phyloP scores from a whole-genome alignment of 1,140 invertebrate genomes.

The Penaeus chinensis region DNA sequence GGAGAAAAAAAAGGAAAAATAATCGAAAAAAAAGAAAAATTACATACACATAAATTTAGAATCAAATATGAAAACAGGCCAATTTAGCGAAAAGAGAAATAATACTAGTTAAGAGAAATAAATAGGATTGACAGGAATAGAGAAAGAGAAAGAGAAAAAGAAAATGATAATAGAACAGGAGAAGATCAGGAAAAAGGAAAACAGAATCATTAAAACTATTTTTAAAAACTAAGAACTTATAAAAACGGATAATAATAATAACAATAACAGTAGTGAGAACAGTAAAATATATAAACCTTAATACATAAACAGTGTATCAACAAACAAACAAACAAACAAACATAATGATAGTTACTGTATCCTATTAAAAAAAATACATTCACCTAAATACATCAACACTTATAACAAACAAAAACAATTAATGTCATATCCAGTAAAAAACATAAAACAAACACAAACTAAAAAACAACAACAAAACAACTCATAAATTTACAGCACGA shows the following conservation, averaged over 20 bases:
- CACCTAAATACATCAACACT: too few relatives aligned
- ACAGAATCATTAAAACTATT: too few relatives aligned
- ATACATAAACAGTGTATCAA: not conserved
- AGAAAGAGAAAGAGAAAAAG: not conserved
- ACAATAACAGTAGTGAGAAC: too few relatives aligned
- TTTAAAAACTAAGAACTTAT: not conserved
- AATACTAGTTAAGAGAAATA: too few relatives aligned
- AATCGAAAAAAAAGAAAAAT: too few relatives aligned
- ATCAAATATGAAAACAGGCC: too few relatives aligned
- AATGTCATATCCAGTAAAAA: not conserved
- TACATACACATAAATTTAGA: too few relatives aligned
- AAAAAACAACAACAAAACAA: not conserved
- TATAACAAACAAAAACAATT: too few relatives aligned
- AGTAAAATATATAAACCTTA: too few relatives aligned
- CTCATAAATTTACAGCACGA: not conserved
- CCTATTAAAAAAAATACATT: not conserved
- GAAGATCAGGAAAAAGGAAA: too few relatives aligned
- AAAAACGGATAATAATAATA: constrained; percentile 5
- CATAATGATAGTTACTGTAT: not conserved
- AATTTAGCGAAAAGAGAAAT: too few relatives aligned
- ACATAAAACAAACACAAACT: not conserved
- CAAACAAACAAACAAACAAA: not conserved
- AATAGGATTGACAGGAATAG: not conserved
- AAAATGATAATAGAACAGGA: not conserved
- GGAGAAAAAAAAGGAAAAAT: not conserved